These are phyloP conservation scores for Hemibagrus wyckioides DNA, from an alignment of 2,113 vertebrate species.

Conservation along the genomic window DNA sequence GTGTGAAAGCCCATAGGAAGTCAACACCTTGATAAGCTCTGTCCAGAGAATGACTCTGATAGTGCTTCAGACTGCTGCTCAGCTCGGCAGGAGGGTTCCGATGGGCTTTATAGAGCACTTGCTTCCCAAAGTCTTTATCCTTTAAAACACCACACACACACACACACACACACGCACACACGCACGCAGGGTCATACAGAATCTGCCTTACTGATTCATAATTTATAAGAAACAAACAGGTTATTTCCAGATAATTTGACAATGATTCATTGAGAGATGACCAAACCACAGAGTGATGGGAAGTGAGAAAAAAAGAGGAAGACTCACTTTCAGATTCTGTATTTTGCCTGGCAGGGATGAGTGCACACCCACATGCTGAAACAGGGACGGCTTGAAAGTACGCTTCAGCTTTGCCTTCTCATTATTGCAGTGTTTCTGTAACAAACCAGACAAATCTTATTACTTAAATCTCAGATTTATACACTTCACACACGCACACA, in stretches of 20 bases:
- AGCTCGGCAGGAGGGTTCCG: constrained; percentile 83
- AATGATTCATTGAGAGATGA: not conserved
- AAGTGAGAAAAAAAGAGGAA: not conserved
- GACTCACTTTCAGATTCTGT: constrained; percentile 85
- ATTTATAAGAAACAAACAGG: not conserved
- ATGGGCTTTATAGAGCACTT: constrained; percentile 77
- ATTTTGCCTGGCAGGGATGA: constrained; percentile 91
- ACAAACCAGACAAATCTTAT: not conserved
- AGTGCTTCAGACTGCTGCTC: constrained; percentile 85
- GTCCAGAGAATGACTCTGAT: constrained; percentile 87
- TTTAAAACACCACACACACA: constrained; percentile 50
- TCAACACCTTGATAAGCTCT: constrained; percentile 84
- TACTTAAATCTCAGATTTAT: not conserved
- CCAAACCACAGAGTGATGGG: not conserved
- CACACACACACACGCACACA: constrained; percentile 13
- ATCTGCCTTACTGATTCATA: not conserved
- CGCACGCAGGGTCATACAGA: not conserved
- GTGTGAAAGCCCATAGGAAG: constrained; percentile 92
- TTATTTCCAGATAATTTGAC: not conserved
- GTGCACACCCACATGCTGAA: constrained; percentile 93
- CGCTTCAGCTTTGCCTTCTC: constrained; percentile 84
- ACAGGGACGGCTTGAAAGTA: constrained; percentile 88
- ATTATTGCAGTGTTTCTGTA: constrained; percentile 82
- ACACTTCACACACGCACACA: no score
- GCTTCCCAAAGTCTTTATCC: constrained; percentile 94